Conservation (phyloP, 2,113 vertebrate species). For the Electrona antarctica region DNA sequence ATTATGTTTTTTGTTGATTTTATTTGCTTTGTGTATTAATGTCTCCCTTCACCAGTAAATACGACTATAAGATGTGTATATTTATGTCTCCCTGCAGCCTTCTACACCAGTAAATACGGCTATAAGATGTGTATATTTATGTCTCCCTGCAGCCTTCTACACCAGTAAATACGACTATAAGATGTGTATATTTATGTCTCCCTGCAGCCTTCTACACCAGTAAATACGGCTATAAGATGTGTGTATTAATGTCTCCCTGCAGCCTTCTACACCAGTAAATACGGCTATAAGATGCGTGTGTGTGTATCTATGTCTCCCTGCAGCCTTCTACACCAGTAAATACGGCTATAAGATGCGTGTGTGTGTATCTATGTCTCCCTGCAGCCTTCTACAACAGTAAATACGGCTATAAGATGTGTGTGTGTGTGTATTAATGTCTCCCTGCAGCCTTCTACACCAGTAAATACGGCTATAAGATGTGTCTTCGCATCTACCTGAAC, state of each 20-base stretch:
- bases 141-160: slow-evolving; percentile 79
- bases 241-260: no score
- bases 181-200: not conserved
- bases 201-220: slow-evolving; percentile 84
- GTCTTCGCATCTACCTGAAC: slow-evolving; percentile 82
- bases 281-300: not conserved
- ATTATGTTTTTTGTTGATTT: no score
- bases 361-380: not conserved
- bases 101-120: not conserved
- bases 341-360: slow-evolving; percentile 78
- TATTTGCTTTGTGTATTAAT: no score
- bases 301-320: not conserved
- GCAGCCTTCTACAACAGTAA: not conserved
- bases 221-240: slow-evolving; percentile 80
- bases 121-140: not conserved
- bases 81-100: not conserved
- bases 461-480: slow-evolving; percentile 85
- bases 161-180: slow-evolving; percentile 84
- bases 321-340: slow-evolving; percentile 86
- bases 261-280: not conserved
- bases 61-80: slow-evolving; percentile 74
- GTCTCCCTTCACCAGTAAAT: slow-evolving; percentile 81
- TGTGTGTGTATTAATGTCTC: not conserved
- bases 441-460: slow-evolving; percentile 84
- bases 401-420: not conserved